A percentile compares a stretch with the other conserved stretches of the same genome.
phyloP scores from a whole-genome alignment of 1,140 invertebrate species.

The Brachionus calyciflorus region DNA sequence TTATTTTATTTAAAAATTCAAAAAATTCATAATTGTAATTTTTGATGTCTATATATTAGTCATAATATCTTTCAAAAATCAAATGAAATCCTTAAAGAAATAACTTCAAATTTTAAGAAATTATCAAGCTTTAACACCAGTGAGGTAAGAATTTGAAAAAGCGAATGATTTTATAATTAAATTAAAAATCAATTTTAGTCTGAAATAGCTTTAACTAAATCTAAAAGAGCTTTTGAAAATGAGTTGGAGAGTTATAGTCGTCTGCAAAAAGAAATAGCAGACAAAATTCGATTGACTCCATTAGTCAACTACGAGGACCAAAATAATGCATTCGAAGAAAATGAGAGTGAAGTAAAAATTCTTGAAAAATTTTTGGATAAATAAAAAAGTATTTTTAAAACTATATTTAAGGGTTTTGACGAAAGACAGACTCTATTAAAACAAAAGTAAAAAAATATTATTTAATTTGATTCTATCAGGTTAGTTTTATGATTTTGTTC shows the following conservation, averaged over 20 bases:
- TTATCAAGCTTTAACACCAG: background rate
- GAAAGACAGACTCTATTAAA: constrained; percentile 10
- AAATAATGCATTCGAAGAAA: background rate
- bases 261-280: constrained; percentile 28
- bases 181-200: background rate
- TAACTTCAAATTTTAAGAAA: background rate
- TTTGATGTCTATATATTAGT: too few relatives aligned
- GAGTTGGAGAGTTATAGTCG: constrained; percentile 8
- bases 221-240: constrained; percentile 29
- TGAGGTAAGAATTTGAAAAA: background rate
- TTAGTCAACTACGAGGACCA: background rate
- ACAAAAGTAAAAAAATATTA: constrained; percentile 6
- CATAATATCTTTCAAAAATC: constrained; percentile 27
- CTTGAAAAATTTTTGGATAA: background rate
- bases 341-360: background rate
- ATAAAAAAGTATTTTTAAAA: background rate
- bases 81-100: background rate
- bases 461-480: too few relatives aligned
- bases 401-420: background rate
- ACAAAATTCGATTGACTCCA: background rate
- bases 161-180: background rate
- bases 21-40: too few relatives aligned
- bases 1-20: background rate
- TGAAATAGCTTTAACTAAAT: constrained; percentile 35
- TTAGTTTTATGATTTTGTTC: too few relatives aligned